Evolutionary conservation across 2,888 invertebrate genomes (phyloP).

Genomic region (Adelphocoris suturalis): DNA sequence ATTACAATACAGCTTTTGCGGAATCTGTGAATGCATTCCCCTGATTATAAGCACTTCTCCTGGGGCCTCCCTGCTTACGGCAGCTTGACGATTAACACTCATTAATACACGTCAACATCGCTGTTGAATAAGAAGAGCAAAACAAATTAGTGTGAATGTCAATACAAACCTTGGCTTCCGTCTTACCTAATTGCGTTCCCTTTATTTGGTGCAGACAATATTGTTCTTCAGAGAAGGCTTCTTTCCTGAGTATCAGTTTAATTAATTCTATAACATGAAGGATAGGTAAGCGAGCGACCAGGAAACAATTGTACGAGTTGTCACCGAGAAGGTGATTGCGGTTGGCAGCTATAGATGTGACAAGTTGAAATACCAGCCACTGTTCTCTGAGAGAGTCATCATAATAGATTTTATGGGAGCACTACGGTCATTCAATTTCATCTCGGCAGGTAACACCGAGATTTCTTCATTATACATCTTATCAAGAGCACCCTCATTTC

Average conservation of each 20-base stretch:
- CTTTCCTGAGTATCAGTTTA: slow-evolving; percentile 53
- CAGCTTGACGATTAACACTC: slow-evolving; percentile 71
- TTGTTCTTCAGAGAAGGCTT: slow-evolving; percentile 51
- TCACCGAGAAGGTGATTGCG: slow-evolving; percentile 10
- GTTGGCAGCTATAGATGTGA: slow-evolving; percentile 33
- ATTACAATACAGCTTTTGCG: slow-evolving; percentile 75
- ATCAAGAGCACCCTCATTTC: background rate
- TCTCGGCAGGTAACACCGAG: background rate
- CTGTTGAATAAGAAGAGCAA: slow-evolving; percentile 68
- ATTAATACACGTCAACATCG: slow-evolving; percentile 72
- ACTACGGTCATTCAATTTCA: slow-evolving; percentile 11
- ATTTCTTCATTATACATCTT: background rate
- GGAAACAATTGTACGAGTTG: background rate
- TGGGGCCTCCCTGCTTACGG: slow-evolving; percentile 62
- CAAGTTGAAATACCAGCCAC: background rate
- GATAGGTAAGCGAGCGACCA: slow-evolving; percentile 36
- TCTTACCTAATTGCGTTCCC: slow-evolving; percentile 65
- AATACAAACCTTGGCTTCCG: slow-evolving; percentile 68
- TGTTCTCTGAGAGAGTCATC: background rate
- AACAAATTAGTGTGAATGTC: slow-evolving; percentile 72
- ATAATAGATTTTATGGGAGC: background rate
- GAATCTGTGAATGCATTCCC: slow-evolving; percentile 73
- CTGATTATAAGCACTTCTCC: slow-evolving; percentile 67
- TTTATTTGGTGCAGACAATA: slow-evolving; percentile 55
- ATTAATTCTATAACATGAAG: slow-evolving; percentile 58